These are phyloP conservation scores for Neomonachus schauinslandi DNA, from an alignment of 2,113 vertebrate genomes.

Conservation along the genomic window DNA sequence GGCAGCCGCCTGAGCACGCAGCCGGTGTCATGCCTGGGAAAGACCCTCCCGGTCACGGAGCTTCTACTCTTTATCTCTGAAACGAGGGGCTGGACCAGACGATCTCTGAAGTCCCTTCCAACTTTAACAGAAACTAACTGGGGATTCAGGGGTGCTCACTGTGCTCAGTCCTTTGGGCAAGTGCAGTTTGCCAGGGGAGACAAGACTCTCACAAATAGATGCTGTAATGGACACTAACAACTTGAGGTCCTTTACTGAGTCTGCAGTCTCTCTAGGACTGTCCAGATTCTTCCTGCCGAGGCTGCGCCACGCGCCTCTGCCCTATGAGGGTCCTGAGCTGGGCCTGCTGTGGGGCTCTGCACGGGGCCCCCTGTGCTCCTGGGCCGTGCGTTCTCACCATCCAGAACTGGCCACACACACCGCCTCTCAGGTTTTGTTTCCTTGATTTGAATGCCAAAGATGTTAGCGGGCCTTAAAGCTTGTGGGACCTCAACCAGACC, in stretches of 20 bases:
- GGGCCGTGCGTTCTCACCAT: rapidly evolving
- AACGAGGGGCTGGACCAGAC: not conserved
- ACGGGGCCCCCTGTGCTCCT: rapidly evolving
- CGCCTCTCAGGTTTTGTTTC: not conserved
- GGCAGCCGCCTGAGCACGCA: rapidly evolving
- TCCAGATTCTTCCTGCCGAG: not conserved
- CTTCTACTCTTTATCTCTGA: not conserved
- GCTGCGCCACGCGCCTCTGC: rapidly evolving
- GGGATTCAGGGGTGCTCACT: not conserved
- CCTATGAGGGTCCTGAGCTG: rapidly evolving
- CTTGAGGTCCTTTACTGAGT: not conserved
- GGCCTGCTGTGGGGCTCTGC: not conserved
- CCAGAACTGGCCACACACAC: not conserved
- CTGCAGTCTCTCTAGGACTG: not conserved
- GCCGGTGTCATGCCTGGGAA: rapidly evolving
- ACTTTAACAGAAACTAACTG: not conserved
- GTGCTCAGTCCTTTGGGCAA: not conserved
- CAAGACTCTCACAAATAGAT: rapidly evolving
- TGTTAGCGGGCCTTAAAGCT: not conserved
- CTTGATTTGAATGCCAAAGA: not conserved
- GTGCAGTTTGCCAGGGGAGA: not conserved
- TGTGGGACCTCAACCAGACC: not conserved
- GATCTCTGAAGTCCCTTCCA: not conserved
- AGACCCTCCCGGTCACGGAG: not conserved
- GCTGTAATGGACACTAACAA: rapidly evolving